phyloP scores from a whole-genome alignment of 2,113 vertebrate species.

The Thomomys bottae region DNA sequence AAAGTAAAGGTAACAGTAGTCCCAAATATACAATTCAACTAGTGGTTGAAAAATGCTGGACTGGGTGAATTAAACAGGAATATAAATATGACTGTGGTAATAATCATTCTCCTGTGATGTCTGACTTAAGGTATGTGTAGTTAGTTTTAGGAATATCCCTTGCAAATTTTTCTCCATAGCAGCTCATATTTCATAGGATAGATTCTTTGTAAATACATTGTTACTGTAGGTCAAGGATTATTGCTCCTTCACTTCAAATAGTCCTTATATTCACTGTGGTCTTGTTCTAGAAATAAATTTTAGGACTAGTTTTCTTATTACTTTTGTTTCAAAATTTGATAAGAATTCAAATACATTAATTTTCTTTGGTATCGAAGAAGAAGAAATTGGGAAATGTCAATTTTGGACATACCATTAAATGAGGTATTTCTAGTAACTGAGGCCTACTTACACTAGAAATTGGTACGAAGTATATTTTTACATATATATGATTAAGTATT shows the following conservation, averaged over 20 bases:
- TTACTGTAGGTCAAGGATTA: background rate
- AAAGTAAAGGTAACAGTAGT: background rate
- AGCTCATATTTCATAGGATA: background rate
- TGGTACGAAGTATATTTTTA: background rate
- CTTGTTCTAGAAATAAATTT: no score
- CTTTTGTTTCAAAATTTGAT: no score
- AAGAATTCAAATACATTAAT: background rate
- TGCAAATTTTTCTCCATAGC: background rate
- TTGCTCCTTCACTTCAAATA: background rate
- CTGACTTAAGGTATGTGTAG: background rate
- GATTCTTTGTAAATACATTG: background rate
- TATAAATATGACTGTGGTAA: background rate
- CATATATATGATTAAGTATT: background rate
- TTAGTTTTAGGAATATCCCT: background rate
- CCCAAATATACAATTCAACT: background rate
- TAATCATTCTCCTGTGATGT: background rate
- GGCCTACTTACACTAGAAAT: background rate
- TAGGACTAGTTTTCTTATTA: no score
- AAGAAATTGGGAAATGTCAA: background rate
- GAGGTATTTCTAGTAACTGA: background rate
- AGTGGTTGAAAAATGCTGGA: background rate
- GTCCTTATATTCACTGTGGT: background rate
- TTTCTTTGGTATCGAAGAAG: background rate
- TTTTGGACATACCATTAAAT: background rate
- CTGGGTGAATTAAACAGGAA: background rate